A percentile compares a stretch with the other conserved stretches of the same genome.
Conservation (phyloP, 2,888 invertebrate genomes). For the Hecatera dysodea region DNA sequence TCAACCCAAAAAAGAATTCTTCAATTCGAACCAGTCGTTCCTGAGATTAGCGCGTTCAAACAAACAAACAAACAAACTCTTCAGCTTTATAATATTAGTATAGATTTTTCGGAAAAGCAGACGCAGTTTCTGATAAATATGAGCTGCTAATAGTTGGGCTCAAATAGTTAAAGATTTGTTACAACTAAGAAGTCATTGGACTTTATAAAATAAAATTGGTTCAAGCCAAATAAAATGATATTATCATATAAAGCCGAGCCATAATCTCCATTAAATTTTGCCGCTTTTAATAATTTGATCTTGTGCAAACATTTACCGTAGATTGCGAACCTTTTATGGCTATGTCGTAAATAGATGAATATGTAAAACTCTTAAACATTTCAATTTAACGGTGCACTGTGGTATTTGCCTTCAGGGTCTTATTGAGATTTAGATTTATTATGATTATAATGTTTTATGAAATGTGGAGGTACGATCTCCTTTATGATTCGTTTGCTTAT, state of each 20-base stretch:
- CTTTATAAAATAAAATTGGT: conserved; percentile 6
- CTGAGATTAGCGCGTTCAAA: no score
- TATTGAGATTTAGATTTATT: not conserved
- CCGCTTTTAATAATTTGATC: conserved; percentile 2
- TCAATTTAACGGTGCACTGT: not conserved
- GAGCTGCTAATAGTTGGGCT: not conserved
- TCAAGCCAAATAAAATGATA: not conserved
- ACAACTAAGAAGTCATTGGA: not conserved
- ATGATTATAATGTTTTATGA: not conserved
- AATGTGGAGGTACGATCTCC: no score
- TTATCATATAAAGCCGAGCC: not conserved
- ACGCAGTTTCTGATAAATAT: not conserved
- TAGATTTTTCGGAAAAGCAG: not conserved
- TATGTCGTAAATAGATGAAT: conserved; percentile 4
- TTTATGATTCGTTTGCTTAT: not conserved
- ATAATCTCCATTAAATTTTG: not conserved
- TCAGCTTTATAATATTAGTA: no score
- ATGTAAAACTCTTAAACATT: not conserved
- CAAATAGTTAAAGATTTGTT: not conserved
- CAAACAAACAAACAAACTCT: no score
- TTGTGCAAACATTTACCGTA: conserved; percentile 19
- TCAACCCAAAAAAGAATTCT: no score
- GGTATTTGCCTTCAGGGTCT: not conserved
- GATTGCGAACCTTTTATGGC: conserved; percentile 9
- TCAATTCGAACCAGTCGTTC: no score